Base-by-base conservation (phyloP, 2,113 vertebrate species). In the Corythornis cristatus region DNA sequence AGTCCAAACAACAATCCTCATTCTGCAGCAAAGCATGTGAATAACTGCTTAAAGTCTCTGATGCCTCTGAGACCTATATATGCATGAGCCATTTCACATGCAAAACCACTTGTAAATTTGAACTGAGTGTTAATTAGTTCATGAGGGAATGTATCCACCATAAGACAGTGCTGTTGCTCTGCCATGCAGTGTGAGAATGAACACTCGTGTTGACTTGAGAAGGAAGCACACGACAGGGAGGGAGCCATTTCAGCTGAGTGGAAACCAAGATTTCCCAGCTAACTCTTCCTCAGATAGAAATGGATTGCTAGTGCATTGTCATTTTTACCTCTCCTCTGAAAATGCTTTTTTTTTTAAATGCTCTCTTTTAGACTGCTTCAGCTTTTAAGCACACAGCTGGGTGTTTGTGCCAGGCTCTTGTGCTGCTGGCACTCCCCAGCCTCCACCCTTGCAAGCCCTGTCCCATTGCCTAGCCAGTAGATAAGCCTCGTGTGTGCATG, bases 321-420 rank as follows among this genome's bases (percentile, higher is more conserved):
- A 45, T 84, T 86, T 91, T 64, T 53, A n/a, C 29, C 56, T 56
- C 40, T 82, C 42, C 64, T 33, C 70, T 70, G 50, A 72, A 48
- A 65, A 93, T 78, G 71, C 42, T 62, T 72, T 35, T 35, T 35
- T 35, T 87, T 96, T 84, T 79, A 88, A 88, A 60, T 15, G 6
- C 31, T 48, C 73, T 92, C 84, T 54, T 45, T 73, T 88, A 64
- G 79, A 85, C 93, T 88, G 83, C 53, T 93, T 92, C 77, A 88
- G 93, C 80, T 95, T 95, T 92, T 61, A 89, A 96, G 89, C 46
- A 46, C 66, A 25, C 18, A 48, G 53, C 62, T 84, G 72, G 35
- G n/a, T 46, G 43, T 48, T 82, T 50, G 46, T 85, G 37, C 84
- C 91, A 83, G 54, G 68, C 31, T 86, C 71, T 72, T 31, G 45